A percentile compares a stretch with the other conserved stretches of the same genome.
Evolutionary conservation across 2,797 vertebrate species (phyloP).

Genomic region (Myotis daubentonii): DNA sequence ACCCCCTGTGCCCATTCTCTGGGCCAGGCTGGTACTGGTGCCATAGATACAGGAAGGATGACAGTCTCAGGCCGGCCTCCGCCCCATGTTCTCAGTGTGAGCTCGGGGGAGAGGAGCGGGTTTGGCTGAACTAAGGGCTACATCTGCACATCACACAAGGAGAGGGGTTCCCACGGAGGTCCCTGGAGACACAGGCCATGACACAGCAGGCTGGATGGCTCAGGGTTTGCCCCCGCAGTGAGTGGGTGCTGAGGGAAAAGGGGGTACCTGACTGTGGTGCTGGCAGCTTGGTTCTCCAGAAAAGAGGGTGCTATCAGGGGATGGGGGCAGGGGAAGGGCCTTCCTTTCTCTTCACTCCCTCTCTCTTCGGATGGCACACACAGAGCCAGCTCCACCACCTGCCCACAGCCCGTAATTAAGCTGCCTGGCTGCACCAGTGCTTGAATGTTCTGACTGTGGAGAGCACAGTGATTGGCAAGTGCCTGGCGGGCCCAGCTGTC

Average conservation of each 20-base stretch:
- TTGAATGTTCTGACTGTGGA: conserved; percentile 57
- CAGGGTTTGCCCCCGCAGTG: background rate
- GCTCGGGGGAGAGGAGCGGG: background rate
- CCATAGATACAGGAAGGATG: background rate
- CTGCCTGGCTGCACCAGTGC: conserved; percentile 69
- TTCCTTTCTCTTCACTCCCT: conserved; percentile 7
- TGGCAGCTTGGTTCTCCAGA: background rate
- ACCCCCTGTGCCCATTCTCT: too few relatives aligned
- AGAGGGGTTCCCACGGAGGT: background rate
- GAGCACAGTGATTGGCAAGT: conserved; percentile 68
- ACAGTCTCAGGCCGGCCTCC: too few relatives aligned
- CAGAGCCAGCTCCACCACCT: conserved; percentile 69
- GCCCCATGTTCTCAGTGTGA: background rate
- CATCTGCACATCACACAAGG: background rate
- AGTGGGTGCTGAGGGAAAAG: background rate
- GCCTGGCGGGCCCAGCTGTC: conserved; percentile 59
- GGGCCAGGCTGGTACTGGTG: background rate
- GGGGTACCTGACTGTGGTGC: background rate
- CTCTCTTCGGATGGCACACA: conserved; percentile 34
- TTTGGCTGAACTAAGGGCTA: background rate
- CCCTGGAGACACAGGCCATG: background rate
- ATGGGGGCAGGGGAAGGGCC: background rate
- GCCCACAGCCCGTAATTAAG: conserved; percentile 75
- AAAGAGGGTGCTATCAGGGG: background rate
- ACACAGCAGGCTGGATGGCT: background rate